Evolutionary conservation across 1,140 invertebrate species (phyloP).

Genomic region (Bombyx mandarina): DNA sequence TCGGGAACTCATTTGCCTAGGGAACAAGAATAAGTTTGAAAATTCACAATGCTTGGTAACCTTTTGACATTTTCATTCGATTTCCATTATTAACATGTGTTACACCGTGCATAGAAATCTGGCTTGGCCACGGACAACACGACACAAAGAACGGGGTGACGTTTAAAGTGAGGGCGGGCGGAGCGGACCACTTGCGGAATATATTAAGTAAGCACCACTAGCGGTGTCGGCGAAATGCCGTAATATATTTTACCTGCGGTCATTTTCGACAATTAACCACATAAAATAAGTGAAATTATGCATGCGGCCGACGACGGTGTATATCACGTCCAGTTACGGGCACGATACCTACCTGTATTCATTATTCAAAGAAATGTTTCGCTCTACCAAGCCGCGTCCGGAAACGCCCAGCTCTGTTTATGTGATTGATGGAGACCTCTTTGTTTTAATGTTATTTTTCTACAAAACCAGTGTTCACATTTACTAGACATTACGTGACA

Average conservation of each 20-base stretch:
- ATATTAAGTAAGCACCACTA: slow-evolving; percentile 47
- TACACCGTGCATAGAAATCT: no score
- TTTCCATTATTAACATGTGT: no score
- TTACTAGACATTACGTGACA: slow-evolving; percentile 7
- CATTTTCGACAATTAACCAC: slow-evolving; percentile 71
- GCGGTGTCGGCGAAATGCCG: slow-evolving; percentile 44
- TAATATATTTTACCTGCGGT: slow-evolving; percentile 69
- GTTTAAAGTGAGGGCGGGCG: slow-evolving; percentile 43
- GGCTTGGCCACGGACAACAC: slow-evolving; percentile 2
- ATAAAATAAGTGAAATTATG: slow-evolving; percentile 72
- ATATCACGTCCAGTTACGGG: slow-evolving; percentile 70
- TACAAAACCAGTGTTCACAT: slow-evolving; percentile 26
- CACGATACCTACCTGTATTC: slow-evolving; percentile 66
- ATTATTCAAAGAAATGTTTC: slow-evolving; percentile 71
- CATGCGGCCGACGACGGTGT: slow-evolving; percentile 68
- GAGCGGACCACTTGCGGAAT: slow-evolving; percentile 50
- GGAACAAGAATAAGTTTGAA: no score
- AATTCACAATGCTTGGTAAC: no score
- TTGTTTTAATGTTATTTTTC: slow-evolving; percentile 54
- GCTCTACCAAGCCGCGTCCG: slow-evolving; percentile 54
- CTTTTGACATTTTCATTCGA: no score
- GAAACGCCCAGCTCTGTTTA: slow-evolving; percentile 57
- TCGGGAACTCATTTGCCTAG: no score
- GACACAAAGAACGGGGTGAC: slow-evolving; percentile 39
- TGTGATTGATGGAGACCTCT: slow-evolving; percentile 65